Percentiles rank a stretch among this genome's conserved stretches.
Conservation (phyloP, 1,140 invertebrate species). For the Apocrypta bakeri region DNA sequence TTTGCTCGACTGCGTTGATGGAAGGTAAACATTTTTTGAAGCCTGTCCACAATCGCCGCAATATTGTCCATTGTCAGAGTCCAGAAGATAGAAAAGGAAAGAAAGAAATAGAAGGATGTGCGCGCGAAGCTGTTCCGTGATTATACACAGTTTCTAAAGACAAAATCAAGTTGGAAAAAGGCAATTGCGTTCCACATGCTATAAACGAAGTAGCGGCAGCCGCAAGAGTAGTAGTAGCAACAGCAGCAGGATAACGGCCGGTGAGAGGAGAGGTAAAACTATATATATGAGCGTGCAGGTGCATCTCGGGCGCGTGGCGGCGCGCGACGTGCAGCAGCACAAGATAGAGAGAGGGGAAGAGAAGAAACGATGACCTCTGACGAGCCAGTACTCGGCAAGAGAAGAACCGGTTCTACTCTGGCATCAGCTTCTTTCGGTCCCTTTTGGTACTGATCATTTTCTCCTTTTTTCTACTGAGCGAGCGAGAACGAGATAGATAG, state of each 20-base stretch:
- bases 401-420: slow-evolving; percentile 61
- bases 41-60: neutral
- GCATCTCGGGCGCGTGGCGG: slow-evolving; percentile 24
- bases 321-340: neutral
- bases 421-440: slow-evolving; percentile 53
- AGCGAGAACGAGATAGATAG: slow-evolving; percentile 34
- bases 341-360: slow-evolving; percentile 30
- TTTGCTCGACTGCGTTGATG: no score
- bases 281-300: neutral
- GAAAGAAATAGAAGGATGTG: neutral
- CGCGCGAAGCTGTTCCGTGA: no score
- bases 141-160: neutral
- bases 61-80: neutral
- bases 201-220: slow-evolving; percentile 24
- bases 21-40: no score
- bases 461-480: slow-evolving; percentile 47
- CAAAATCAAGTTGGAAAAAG: slow-evolving; percentile 2
- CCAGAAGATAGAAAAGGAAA: neutral
- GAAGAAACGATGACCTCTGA: slow-evolving; percentile 44
- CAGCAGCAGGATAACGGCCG: slow-evolving; percentile 48
- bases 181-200: neutral
- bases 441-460: slow-evolving; percentile 49
- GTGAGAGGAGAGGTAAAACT: neutral
- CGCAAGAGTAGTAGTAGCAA: slow-evolving; percentile 45
- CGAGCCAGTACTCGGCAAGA: slow-evolving; percentile 21